Conservation (phyloP, 2,113 vertebrate genomes). For the Hypomesus transpacificus region DNA sequence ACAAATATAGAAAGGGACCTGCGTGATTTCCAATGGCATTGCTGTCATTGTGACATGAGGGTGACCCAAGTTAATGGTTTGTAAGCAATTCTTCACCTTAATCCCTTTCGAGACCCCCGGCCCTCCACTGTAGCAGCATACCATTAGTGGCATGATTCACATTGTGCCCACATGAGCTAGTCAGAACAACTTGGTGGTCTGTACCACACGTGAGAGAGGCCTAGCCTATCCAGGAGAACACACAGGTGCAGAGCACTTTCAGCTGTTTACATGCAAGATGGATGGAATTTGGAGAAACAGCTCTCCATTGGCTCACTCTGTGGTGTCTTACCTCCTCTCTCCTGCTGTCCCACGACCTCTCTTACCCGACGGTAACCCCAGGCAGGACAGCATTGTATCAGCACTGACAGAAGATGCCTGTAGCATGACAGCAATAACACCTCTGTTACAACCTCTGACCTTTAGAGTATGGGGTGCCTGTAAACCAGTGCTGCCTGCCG, state of each 20-base stretch:
- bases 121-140: conserved; percentile 58
- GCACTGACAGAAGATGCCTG: background rate
- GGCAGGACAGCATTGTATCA: conserved; percentile 5
- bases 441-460: background rate
- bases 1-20: conserved; percentile 40
- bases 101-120: conserved; percentile 58
- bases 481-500: too few species aligned
- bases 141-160: conserved; percentile 67
- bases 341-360: background rate
- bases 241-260: conserved; percentile 45
- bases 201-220: conserved; percentile 53
- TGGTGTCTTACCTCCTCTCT: background rate
- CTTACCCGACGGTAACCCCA: conserved; percentile 25
- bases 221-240: conserved; percentile 41
- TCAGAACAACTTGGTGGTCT: conserved; percentile 57
- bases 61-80: conserved; percentile 71
- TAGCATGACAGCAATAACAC: conserved; percentile 34
- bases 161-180: conserved; percentile 72
- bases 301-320: conserved; percentile 30
- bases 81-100: conserved; percentile 68
- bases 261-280: conserved; percentile 47
- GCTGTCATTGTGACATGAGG: conserved; percentile 66
- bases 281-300: conserved; percentile 27
- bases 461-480: background rate
- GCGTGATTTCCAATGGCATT: conserved; percentile 55